These are phyloP conservation scores for Lota lota DNA, from an alignment of 2,113 vertebrate species.

Conservation along the genomic window DNA sequence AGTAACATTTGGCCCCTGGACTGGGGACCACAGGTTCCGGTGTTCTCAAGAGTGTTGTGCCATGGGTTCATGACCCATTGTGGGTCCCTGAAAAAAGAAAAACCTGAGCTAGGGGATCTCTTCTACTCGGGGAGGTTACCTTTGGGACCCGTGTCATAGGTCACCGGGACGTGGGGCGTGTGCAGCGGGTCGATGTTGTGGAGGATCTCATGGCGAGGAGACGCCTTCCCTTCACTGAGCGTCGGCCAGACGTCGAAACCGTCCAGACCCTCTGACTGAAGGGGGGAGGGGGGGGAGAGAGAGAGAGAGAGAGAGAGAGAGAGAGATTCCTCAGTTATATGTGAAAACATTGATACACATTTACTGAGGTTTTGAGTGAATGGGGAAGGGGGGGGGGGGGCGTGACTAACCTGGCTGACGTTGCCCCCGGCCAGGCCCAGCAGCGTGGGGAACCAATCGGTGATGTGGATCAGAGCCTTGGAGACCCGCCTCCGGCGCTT, in stretches of 20 bases:
- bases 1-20: too few relatives aligned
- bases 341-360: too few relatives aligned
- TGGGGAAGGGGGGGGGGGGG: neutral
- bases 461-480: constrained; percentile 88
- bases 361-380: too few relatives aligned
- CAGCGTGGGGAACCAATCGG: constrained; percentile 94
- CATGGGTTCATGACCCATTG: too few relatives aligned
- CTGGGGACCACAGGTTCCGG: too few relatives aligned
- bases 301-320: neutral
- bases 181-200: constrained; percentile 95
- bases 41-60: too few relatives aligned
- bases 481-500: constrained; percentile 80
- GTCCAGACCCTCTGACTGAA: constrained; percentile 76
- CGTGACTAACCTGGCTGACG: constrained; percentile 55
- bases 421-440: constrained; percentile 84
- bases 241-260: constrained; percentile 87
- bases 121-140: neutral
- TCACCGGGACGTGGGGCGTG: constrained; percentile 60
- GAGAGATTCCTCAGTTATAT: too few relatives aligned
- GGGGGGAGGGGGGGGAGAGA: neutral
- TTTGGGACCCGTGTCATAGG: neutral
- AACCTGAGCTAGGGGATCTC: neutral
- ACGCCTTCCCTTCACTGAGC: constrained; percentile 85
- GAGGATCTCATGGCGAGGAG: constrained; percentile 88
- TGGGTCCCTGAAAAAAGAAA: too few relatives aligned